phyloP scores from a whole-genome alignment of 53 echinoderm and acorn worm genomes.

The Holothuria leucospilota region DNA sequence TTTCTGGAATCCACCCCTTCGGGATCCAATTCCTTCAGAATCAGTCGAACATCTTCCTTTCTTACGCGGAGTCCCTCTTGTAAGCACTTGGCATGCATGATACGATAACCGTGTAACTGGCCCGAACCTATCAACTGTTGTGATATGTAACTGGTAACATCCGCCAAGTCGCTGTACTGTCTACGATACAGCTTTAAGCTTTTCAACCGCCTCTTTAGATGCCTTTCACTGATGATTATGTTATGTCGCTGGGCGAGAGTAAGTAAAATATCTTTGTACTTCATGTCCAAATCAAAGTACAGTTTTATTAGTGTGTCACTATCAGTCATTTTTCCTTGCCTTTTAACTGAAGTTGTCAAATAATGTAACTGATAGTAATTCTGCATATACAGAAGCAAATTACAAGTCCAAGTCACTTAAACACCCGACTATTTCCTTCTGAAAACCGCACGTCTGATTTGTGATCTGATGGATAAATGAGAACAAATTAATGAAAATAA shows the following conservation, averaged over 20 bases:
- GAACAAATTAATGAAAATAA: no score
- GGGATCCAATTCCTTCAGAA: conserved; percentile 58
- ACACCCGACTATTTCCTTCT: no score
- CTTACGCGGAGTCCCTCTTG: conserved; percentile 50
- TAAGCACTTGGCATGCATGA: conserved; percentile 61
- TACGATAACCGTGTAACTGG: conserved; percentile 62
- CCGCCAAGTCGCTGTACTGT: conserved; percentile 58
- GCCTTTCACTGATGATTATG: conserved; percentile 55
- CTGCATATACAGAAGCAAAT: no score
- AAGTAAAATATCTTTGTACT: conserved; percentile 55
- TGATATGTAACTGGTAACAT: conserved; percentile 52
- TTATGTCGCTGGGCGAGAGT: conserved; percentile 46
- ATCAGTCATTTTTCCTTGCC: no score
- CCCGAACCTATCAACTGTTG: conserved; percentile 56
- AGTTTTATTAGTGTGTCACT: conserved; percentile 53
- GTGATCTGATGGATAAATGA: no score
- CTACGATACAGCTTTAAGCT: conserved; percentile 37
- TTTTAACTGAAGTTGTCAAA: no score
- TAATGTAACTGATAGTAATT: no score
- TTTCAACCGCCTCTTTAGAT: conserved; percentile 49
- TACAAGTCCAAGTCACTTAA: no score
- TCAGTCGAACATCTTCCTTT: conserved; percentile 63
- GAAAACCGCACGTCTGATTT: no score
- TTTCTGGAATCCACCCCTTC: conserved; percentile 56
- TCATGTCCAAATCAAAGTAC: conserved; percentile 59